These are phyloP conservation scores for Brachylomia viminalis DNA, from an alignment of 2,888 invertebrate species.

Conservation along the genomic window DNA sequence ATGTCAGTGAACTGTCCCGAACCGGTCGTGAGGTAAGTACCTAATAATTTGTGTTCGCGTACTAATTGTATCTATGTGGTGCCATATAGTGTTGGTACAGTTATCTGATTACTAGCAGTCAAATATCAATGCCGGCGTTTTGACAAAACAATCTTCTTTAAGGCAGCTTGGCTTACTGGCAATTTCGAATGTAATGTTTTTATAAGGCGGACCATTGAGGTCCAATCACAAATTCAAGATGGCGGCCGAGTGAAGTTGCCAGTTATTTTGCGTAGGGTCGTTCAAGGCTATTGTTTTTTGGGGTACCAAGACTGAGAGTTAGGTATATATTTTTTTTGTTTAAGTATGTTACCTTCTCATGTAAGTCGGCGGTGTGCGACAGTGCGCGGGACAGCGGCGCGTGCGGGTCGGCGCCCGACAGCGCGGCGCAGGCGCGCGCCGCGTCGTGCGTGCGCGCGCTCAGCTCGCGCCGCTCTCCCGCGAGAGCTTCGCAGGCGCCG, in stretches of 20 bases:
- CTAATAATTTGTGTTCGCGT: too few species aligned
- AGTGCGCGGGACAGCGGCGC: conserved; percentile 95
- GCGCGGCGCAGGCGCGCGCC: conserved; percentile 95
- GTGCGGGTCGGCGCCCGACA: conserved; percentile 98
- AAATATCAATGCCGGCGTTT: too few species aligned
- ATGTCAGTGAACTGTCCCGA: background rate
- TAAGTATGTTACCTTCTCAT: conserved; percentile 46
- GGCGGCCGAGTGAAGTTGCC: background rate
- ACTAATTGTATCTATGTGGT: too few species aligned
- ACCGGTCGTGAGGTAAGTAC: background rate
- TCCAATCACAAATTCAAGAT: too few species aligned
- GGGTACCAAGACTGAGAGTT: too few species aligned
- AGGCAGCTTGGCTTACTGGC: too few species aligned
- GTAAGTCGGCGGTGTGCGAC: conserved; percentile 90
- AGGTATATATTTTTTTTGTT: too few species aligned
- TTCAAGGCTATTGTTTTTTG: background rate
- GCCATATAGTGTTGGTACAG: too few species aligned
- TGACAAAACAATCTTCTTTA: too few species aligned
- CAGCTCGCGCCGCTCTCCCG: conserved; percentile 96
- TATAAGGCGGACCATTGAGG: too few species aligned
- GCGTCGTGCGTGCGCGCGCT: conserved; percentile 95
- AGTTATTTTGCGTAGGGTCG: background rate
- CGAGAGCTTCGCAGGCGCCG: conserved; percentile 96
- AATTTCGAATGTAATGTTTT: too few species aligned
- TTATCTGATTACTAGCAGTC: too few species aligned